Percentiles rank a stretch among this genome's conserved stretches.
These are phyloP conservation scores for Phycodurus eques DNA, from an alignment of 2,113 vertebrate species.

Conservation along the genomic window DNA sequence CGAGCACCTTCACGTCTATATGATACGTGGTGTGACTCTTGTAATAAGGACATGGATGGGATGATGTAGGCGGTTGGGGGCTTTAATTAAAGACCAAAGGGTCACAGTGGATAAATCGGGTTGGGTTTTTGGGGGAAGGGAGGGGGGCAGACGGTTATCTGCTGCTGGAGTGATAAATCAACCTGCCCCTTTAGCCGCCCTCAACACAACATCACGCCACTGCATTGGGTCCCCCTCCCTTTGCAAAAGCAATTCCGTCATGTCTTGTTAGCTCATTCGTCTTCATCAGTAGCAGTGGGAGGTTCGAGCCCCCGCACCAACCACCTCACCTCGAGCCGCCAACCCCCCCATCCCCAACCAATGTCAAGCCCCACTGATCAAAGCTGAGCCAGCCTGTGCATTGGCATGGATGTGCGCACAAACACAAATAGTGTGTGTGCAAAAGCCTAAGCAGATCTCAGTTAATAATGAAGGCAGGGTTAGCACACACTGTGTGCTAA, in stretches of 20 bases:
- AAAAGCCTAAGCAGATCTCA: conserved; percentile 35
- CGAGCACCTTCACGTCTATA: conserved; percentile 36
- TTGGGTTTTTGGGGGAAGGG: conserved; percentile 1
- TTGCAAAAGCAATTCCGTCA: conserved; percentile 72
- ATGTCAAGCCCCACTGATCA: conserved; percentile 71
- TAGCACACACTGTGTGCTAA: conserved; percentile 47
- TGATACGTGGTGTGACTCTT: conserved; percentile 45
- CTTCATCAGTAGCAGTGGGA: conserved; percentile 71
- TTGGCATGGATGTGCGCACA: conserved; percentile 46
- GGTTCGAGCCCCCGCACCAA: conserved; percentile 38
- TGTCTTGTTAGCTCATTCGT: conserved; percentile 74
- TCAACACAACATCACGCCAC: conserved; percentile 52
- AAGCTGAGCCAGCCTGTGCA: conserved; percentile 58
- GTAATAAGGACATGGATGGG: conserved; percentile 63
- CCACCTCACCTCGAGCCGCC: conserved; percentile 18
- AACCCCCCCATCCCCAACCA: conserved; percentile 20
- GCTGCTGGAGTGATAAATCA: conserved; percentile 67
- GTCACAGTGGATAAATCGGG: conserved; percentile 50
- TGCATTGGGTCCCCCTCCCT: conserved; percentile 29
- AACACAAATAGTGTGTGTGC: conserved; percentile 22
- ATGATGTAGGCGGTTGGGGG: conserved; percentile 49
- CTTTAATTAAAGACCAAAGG: conserved; percentile 68
- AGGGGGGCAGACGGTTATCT: conserved; percentile 53
- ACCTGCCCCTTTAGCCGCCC: conserved; percentile 56
- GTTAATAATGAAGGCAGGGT: conserved; percentile 52